Evolutionary conservation across 1,140 invertebrate genomes (phyloP).

Genomic region (Chrysopa pallens): DNA sequence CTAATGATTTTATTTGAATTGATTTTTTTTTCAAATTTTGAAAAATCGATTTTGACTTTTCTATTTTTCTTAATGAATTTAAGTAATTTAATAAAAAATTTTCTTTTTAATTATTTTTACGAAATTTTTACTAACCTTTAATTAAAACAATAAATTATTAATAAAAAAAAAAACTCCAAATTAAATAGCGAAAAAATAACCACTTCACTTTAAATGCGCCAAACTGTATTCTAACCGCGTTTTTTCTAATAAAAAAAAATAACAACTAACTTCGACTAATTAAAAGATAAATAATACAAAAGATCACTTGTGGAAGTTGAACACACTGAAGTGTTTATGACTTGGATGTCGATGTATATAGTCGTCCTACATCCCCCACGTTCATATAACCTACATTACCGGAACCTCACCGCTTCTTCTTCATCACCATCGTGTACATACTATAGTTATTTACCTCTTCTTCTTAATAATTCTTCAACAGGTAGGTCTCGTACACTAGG

Average conservation of each 20-base stretch:
- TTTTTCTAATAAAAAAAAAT: not conserved
- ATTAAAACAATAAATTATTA: not conserved
- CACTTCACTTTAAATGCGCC: not conserved
- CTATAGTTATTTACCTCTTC: no score
- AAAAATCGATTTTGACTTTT: no score
- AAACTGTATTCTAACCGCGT: not conserved
- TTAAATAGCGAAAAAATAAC: not conserved
- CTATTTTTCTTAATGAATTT: no score
- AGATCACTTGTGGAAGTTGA: slow-evolving; percentile 11
- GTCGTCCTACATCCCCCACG: slow-evolving; percentile 22
- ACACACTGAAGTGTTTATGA: slow-evolving; percentile 11
- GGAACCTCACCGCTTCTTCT: no score
- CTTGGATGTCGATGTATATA: slow-evolving; percentile 14
- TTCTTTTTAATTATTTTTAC: no score
- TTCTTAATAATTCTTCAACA: no score
- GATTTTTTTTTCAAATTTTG: no score
- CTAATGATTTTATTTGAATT: no score
- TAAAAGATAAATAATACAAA: slow-evolving; percentile 8
- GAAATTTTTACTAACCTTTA: no score
- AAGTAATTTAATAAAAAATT: no score
- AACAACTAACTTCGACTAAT: slow-evolving; percentile 10
- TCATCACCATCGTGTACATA: no score
- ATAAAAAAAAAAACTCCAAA: not conserved
- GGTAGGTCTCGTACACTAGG: no score
- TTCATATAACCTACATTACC: slow-evolving; percentile 14